Conservation (phyloP, 2,113 vertebrate genomes). For the Egretta garzetta region DNA sequence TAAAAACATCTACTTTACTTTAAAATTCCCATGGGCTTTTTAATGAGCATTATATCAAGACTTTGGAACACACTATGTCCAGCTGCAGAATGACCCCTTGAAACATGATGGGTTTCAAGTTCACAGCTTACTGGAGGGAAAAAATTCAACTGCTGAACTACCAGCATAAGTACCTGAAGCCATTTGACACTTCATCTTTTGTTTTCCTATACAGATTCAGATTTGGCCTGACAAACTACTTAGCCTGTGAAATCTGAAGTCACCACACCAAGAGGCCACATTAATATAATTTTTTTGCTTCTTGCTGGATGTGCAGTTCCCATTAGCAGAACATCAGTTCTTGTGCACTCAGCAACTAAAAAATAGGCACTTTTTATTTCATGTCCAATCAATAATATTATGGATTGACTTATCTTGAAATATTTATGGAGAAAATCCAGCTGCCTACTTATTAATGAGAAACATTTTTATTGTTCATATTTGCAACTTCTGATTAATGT, state of each 20-base stretch:
- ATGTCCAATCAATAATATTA: constrained; percentile 14
- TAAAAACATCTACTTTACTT: background rate
- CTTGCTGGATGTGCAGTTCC: background rate
- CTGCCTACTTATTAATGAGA: constrained; percentile 12
- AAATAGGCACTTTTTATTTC: constrained; percentile 9
- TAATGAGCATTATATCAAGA: background rate
- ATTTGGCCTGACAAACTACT: background rate
- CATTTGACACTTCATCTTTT: background rate
- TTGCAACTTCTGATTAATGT: constrained; percentile 22
- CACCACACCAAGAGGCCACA: background rate
- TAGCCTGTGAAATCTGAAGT: background rate
- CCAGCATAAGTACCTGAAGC: background rate
- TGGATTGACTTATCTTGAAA: constrained; percentile 40
- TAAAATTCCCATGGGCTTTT: background rate
- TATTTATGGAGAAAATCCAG: constrained; percentile 48
- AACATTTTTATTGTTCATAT: background rate
- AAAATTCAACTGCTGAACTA: background rate
- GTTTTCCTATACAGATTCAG: background rate
- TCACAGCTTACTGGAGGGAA: background rate
- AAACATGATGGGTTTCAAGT: background rate
- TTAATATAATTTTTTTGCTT: background rate
- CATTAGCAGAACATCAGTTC: background rate
- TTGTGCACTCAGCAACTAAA: background rate
- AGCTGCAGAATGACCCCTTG: background rate
- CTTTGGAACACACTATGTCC: background rate